Evolutionary conservation across 2,797 vertebrate species (phyloP), one percentile per base, ranked within the genome.

Genomic region (Myotis vivesi): DNA sequence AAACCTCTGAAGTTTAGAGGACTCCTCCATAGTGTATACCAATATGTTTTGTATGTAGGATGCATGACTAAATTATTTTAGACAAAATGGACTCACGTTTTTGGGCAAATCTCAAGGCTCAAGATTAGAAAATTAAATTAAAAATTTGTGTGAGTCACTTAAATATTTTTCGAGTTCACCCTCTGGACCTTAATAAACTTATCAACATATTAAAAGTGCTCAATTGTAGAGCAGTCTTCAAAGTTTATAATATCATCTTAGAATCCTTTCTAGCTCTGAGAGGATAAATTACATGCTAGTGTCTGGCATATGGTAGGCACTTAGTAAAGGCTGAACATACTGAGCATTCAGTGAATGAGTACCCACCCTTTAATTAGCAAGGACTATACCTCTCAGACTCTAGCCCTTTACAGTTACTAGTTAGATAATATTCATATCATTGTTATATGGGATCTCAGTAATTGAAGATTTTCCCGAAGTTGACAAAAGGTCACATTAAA

Each of bases 181-280:
- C 36, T 80, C 22, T 77, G 77, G n/a, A 57, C n/a, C 41, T 75
- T 91, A 83, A 86, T 16, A 44, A 73, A 38, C 12, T 53, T 36
- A 66, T 41, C 30, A 93, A 30, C 51, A 53, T 46, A 49, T 53
- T 84, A 44, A 86, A 84, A 25, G 8, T 33, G 25, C 59, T 68
- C 46, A 49, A 3, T 30, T 69, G 44, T 38, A 87, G 0, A 66
- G 80, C 20, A 71, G 1, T 73, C 51, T 53, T 59, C 20, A 33
- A 41, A 19, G 20, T 71, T 86, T 71, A 71, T 30, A 36, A 79
- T 81, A 76, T 66, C 33, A 62, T 84, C 76, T 89, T 23, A 7
- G 33, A 90, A 84, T 88, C n/a, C 19, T 92, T 89, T 68, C 33
- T 72, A 59, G 38, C 79, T 92, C 76, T 93, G 41, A 93, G 17